These are phyloP conservation scores for Lepidocyrtinus sp. DNA, from an alignment of 2,888 invertebrate species.

Conservation along the genomic window DNA sequence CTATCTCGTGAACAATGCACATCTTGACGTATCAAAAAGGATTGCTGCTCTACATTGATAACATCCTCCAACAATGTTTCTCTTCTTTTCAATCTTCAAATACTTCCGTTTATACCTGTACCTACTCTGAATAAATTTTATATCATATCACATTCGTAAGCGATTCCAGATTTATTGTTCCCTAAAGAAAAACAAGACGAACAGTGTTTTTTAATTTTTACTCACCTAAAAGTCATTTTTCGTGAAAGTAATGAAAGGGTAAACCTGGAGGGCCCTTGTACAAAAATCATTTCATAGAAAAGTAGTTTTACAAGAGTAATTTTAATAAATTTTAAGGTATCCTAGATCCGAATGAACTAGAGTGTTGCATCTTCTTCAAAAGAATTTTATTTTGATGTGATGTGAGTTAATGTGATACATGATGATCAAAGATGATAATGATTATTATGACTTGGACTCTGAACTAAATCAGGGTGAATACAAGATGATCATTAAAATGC, in stretches of 20 bases:
- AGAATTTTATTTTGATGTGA: neutral
- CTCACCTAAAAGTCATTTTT: slow-evolving; percentile 1
- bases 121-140: neutral
- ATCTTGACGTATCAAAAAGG: slow-evolving; percentile 28
- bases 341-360: no score
- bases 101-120: neutral
- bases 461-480: neutral
- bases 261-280: slow-evolving; percentile 35
- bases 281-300: neutral
- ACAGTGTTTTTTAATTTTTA: no score
- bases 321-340: slow-evolving; percentile 41
- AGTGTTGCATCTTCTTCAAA: no score
- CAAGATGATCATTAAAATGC: slow-evolving; percentile 10
- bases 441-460: slow-evolving; percentile 7
- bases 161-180: neutral
- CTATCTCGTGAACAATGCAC: slow-evolving; percentile 22
- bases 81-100: neutral
- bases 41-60: slow-evolving; percentile 31
- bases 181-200: neutral
- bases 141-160: neutral
- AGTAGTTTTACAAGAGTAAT: slow-evolving; percentile 28
- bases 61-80: slow-evolving; percentile 7
- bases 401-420: neutral
- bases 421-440: neutral
- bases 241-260: slow-evolving; percentile 37